Evolutionary conservation across 2,888 invertebrate genomes (phyloP).

Genomic region (Portevinia maculata): DNA sequence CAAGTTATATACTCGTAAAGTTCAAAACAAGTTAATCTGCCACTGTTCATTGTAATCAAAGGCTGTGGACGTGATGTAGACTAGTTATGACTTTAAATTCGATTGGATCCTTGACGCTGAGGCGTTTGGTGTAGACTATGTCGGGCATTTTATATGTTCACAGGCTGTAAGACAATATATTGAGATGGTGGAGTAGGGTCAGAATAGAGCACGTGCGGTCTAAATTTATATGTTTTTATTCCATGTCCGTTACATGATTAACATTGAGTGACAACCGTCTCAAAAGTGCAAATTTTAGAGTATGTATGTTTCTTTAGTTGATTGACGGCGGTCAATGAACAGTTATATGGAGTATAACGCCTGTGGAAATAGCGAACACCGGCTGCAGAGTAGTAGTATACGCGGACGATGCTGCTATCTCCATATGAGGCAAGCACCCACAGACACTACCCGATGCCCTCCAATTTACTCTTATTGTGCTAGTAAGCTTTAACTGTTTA

Average conservation of each 20-base stretch:
- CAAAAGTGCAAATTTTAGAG: constrained; percentile 6
- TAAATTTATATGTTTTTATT: constrained; percentile 18
- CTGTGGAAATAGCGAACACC: too few species aligned
- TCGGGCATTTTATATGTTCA: not conserved
- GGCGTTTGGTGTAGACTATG: not conserved
- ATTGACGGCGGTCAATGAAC: constrained; percentile 23
- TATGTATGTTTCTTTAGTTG: too few species aligned
- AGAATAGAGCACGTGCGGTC: constrained; percentile 12
- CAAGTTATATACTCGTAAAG: constrained; percentile 10
- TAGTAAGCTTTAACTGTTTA: too few species aligned
- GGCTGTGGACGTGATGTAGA: not conserved
- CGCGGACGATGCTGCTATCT: too few species aligned
- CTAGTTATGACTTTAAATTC: constrained; percentile 19
- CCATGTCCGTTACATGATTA: constrained; percentile 9
- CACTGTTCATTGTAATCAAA: not conserved
- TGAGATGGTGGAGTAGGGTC: not conserved
- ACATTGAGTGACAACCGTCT: constrained; percentile 26
- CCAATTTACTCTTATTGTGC: too few species aligned
- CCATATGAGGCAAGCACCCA: too few species aligned
- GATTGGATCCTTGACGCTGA: not conserved
- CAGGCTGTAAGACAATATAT: not conserved
- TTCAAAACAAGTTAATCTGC: constrained; percentile 32
- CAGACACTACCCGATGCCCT: too few species aligned
- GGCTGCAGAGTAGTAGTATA: too few species aligned
- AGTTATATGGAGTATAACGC: too few species aligned